phyloP scores from a whole-genome alignment of 2,113 vertebrate species.

The Scartelaos histophorus region DNA sequence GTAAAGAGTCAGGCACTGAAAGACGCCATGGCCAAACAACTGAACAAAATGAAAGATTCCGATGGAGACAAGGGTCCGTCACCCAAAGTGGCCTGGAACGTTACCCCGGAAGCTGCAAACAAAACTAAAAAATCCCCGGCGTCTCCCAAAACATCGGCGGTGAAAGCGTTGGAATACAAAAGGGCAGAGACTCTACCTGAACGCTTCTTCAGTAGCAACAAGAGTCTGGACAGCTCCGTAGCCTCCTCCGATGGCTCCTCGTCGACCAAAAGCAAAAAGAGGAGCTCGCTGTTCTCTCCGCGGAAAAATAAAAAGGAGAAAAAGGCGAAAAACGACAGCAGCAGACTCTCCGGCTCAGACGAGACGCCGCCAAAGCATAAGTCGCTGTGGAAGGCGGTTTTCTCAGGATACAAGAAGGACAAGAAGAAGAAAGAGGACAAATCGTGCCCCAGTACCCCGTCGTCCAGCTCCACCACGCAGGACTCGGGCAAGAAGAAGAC shows the following conservation, averaged over 20 bases:
- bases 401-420: slow-evolving; percentile 96
- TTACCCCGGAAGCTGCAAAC: slow-evolving; percentile 41
- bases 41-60: slow-evolving; percentile 89
- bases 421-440: slow-evolving; percentile 94
- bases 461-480: slow-evolving; percentile 87
- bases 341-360: slow-evolving; percentile 76
- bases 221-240: slow-evolving; percentile 84
- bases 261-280: slow-evolving; percentile 89
- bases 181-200: slow-evolving; percentile 77
- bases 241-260: slow-evolving; percentile 89
- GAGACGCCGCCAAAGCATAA: slow-evolving; percentile 84
- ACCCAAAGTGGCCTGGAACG: slow-evolving; percentile 68
- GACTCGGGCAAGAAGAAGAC: slow-evolving; percentile 84
- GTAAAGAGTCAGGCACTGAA: slow-evolving; percentile 91
- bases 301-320: slow-evolving; percentile 97
- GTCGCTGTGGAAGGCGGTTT: slow-evolving; percentile 94
- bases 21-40: slow-evolving; percentile 93
- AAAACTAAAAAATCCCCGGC: slow-evolving; percentile 73
- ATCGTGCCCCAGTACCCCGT: slow-evolving; percentile 89
- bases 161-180: slow-evolving; percentile 75
- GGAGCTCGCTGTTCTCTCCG: slow-evolving; percentile 93
- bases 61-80: slow-evolving; percentile 67
- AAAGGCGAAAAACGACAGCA: slow-evolving; percentile 87
- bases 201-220: slow-evolving; percentile 79
- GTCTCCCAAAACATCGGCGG: slow-evolving; percentile 69